Evolutionary conservation across 1,140 invertebrate species (phyloP), one percentile per base, ranked within the genome.

Genomic region (Bombus fervidus): DNA sequence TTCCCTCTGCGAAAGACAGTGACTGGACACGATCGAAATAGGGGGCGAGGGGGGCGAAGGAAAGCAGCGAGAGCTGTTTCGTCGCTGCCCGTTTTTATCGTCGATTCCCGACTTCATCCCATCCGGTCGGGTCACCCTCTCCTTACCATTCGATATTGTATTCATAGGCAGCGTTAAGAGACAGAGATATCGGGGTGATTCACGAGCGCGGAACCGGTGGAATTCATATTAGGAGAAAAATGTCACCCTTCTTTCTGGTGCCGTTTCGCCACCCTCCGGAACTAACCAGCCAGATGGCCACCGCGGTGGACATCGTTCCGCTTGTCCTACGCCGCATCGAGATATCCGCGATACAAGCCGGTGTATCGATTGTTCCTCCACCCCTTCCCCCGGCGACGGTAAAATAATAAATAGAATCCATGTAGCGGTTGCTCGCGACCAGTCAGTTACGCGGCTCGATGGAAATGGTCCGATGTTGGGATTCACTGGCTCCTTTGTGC

Each of bases 171-270:
- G 86, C 78, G 81, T 83, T 88, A 90, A 91, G 88, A 88, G 89
- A 89, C 73, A 78, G 68, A 90, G 92, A 92, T 92, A 92, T 87
- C 87, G 43, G 47, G 87, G 87, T 90, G 92, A 91, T 92, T 90
- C 86, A 93, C 89, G 84, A 59, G 39, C 82, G 64, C 59, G 73
- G 73, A 78, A 78, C 85, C 68, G 87, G 59, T 81, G 66, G 88
- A 92, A 92, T 93, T 93, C 85, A 78, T 90, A 93, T 93, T 91
- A 91, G 80, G 78, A 90, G 86, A 91, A 89, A 91, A 91, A 90
- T 85, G 84, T 90, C 37, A 15, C 62, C 31, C 75, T 34, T 18
- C 66, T 37, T 22, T 68, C 28, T 62, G 28, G 4, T 18, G 31
- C 79, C 64, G 62, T 73, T 47, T 66, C 80, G 43, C 59, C 37